phyloP scores from a whole-genome alignment of 1,140 invertebrate species.

The Acromyrmex charruanus region DNA sequence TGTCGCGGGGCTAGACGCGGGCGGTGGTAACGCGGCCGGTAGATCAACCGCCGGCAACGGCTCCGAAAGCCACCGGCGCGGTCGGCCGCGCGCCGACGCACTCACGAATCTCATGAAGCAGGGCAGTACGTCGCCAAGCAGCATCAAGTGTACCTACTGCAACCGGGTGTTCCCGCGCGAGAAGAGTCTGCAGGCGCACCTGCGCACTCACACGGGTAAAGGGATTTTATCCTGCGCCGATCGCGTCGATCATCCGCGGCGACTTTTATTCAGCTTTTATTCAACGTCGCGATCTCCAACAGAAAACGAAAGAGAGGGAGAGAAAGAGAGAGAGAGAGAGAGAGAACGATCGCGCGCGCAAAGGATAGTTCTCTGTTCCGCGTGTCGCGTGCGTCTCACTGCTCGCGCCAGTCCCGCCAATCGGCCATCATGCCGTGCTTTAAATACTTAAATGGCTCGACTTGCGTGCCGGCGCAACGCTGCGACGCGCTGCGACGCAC shows the following conservation, averaged over 20 bases:
- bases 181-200: constrained; percentile 93
- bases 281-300: neutral
- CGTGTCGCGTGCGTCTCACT: neutral
- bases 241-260: neutral
- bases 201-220: constrained; percentile 93
- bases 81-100: constrained; percentile 91
- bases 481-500: neutral
- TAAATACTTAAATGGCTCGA: constrained; percentile 80
- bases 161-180: constrained; percentile 93
- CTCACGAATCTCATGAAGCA: constrained; percentile 91
- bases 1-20: constrained; percentile 15
- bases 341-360: no score
- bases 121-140: constrained; percentile 90
- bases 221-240: neutral
- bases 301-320: no score
- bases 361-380: neutral
- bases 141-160: constrained; percentile 92
- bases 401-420: constrained; percentile 82
- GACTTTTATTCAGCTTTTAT: neutral
- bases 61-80: constrained; percentile 86
- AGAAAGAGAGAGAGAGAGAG: no score
- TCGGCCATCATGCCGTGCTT: constrained; percentile 83
- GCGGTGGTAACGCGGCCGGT: constrained; percentile 61
- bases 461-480: neutral
- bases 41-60: neutral